phyloP scores from a whole-genome alignment of 2,113 vertebrate species.

The Castor canadensis region DNA sequence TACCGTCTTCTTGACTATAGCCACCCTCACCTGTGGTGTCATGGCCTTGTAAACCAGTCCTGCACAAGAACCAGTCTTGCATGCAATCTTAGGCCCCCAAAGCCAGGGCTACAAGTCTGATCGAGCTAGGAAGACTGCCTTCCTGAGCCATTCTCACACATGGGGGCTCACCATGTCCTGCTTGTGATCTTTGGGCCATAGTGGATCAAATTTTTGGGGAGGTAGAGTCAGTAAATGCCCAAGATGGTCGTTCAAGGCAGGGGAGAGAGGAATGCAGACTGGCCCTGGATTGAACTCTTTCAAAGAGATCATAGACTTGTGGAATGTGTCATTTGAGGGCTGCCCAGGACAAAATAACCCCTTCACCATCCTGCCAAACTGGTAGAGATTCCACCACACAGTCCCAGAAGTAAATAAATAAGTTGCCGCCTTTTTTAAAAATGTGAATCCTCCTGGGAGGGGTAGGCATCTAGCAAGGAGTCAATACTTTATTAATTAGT shows the following conservation, averaged over 20 bases:
- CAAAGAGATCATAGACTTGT: not conserved
- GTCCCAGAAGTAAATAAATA: slow-evolving; percentile 5
- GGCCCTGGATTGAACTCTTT: not conserved
- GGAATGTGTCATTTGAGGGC: not conserved
- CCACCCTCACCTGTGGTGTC: not conserved
- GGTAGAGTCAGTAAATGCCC: not conserved
- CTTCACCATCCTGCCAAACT: not conserved
- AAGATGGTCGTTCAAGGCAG: not conserved
- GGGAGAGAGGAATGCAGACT: not conserved
- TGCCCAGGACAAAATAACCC: not conserved
- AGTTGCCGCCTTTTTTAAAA: slow-evolving; percentile 46
- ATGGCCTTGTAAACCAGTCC: not conserved
- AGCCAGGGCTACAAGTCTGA: not conserved
- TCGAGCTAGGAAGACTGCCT: not conserved
- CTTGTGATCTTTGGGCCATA: not conserved
- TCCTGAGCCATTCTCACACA: not conserved
- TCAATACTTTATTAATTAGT: slow-evolving; percentile 53
- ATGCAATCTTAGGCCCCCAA: not conserved
- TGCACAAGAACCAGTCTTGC: not conserved
- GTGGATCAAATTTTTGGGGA: not conserved
- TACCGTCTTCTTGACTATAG: not conserved
- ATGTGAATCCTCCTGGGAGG: slow-evolving; percentile 24
- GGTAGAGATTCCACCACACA: not conserved
- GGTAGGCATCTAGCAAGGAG: slow-evolving; percentile 32
- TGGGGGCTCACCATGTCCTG: not conserved